Base-by-base conservation (phyloP, 1,140 invertebrate species). In the Drosophila lini region DNA sequence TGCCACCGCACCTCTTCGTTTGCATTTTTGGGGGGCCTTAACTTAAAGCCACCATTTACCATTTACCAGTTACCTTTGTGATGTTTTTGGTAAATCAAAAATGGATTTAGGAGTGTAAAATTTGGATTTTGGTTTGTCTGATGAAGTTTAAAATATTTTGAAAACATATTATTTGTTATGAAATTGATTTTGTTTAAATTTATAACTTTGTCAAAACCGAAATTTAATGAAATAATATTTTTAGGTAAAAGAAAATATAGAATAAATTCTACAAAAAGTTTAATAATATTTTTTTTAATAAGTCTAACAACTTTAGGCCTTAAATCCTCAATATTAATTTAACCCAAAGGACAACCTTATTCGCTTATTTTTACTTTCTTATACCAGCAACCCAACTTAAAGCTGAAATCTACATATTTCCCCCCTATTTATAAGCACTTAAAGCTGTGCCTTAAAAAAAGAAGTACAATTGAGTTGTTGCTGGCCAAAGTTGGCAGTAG, bases 401-500 rank as follows among this genome's bases (percentile, higher is more conserved):
- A 56, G 48, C 32, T 3, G 11, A 45, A 70, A 69, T 70, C 42
- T 65, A 34, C 45, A 53, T 69, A 68, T 69, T 55, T 61, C 15
- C n/a, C 15, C 55, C 38, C 40, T 61, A 40, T 52, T 38, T 16
- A 13, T 25, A 32, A 77, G 34, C 55, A 57, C 67, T 83, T 86
- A 88, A 86, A 88, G 82, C 56, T 48, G 11, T 40, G 67, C 55
- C 47, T 44, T 53, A 36, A 36, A 53, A 34, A 25, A 15, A 10
- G 0, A 22, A 19, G 36, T 52, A 52, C 71, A 69, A 75, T 81
- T 80, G 71, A 71, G 80, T 71, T 73, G 71, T 80, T 83, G 57
- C 44, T 57, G 73, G 48, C 57, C 41, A 53, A 53, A 55, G 42
- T 61, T 70, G 61, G 56, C 25, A 5, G 50, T 19, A 7, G 38